Evolutionary conservation across 2,888 invertebrate genomes (phyloP).

Genomic region (Pachycephus smyrnensis): DNA sequence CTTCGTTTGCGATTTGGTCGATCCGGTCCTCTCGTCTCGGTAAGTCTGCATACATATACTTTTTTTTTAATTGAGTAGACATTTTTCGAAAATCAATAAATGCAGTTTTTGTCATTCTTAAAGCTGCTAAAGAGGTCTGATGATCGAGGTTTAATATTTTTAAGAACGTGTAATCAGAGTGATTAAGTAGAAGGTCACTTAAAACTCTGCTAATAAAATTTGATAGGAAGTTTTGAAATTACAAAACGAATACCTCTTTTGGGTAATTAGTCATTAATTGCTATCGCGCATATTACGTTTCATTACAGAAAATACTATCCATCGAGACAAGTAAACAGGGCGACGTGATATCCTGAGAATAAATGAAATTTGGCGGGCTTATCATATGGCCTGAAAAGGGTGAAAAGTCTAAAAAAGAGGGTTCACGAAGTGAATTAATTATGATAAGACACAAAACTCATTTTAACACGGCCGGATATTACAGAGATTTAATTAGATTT

Average conservation of each 20-base stretch:
- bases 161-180: neutral
- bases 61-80: neutral
- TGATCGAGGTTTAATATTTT: neutral
- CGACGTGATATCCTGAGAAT: too few species aligned
- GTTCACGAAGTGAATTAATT: neutral
- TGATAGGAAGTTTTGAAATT: too few species aligned
- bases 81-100: neutral
- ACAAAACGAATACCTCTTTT: too few species aligned
- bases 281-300: too few species aligned
- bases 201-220: too few species aligned
- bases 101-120: neutral
- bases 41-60: neutral
- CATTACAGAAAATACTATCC: too few species aligned
- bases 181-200: too few species aligned
- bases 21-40: constrained; percentile 40
- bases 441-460: neutral
- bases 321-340: too few species aligned
- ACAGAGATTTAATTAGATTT: neutral
- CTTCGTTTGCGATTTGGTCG: constrained; percentile 59
- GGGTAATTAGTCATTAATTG: too few species aligned
- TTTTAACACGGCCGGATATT: neutral
- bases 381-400: neutral
- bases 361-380: neutral
- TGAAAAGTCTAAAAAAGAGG: neutral
- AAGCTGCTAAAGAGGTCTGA: neutral